Evolutionary conservation across 2,888 invertebrate species (phyloP), one percentile per base, ranked within the genome.

Genomic region (Drosophila paracracens): DNA sequence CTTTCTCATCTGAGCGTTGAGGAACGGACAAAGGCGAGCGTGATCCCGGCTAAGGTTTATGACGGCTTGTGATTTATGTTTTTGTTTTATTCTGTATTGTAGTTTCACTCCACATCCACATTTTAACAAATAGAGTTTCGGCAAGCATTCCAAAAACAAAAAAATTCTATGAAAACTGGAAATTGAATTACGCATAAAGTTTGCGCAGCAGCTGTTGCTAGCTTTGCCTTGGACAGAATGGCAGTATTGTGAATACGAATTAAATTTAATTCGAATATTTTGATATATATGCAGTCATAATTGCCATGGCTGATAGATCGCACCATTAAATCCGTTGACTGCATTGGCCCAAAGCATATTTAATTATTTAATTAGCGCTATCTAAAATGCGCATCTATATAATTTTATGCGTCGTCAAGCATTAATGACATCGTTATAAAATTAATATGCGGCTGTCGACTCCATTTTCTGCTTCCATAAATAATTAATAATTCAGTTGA

Each of bases 301-400:
- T 89, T 89, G 90, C 73, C 71, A 65, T 56, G 43, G 46, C 76
- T 83, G 85, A 85, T 86, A 66, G 72, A 89, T 85, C 66, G 90
- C 58, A 52, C 64, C 67, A 83, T 81, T 88, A 88, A 90, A 86
- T 90, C 74, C 65, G 60, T 38, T 61, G 72, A 68, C 68, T 74
- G 73, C 67, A 61, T 64, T 78, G 70, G 74, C 76, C 88, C 71
- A 86, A 83, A 88, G 88, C 89, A 77, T 78, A 90, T 83, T 90
- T 88, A 90, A 90, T 91, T 88, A 88, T 91, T 89, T 91, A 91
- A 91, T 91, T 91, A 89, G 83, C 76, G 78, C 77, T 88, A 85
- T 89, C 83, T 88, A 85, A 77, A 90, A 82, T 73, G 82, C 70
- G 54, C 73, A 90, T 87, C 86, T 88, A 89, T 88, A 90, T 89